Base-by-base conservation (phyloP, 2,113 vertebrate genomes). In the Formicarius rufipectus region DNA sequence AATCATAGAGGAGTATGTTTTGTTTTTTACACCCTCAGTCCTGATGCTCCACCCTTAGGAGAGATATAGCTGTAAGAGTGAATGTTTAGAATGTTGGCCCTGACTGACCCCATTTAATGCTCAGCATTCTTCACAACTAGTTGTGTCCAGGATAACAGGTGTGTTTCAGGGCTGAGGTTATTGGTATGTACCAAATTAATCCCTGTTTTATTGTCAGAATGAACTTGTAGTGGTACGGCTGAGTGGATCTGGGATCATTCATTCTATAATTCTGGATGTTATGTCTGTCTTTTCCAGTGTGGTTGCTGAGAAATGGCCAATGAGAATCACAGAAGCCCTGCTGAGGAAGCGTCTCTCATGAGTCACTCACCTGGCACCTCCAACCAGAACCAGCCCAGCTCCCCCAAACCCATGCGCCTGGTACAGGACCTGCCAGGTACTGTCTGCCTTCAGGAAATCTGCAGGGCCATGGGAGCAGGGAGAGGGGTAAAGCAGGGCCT, bases 401-500 rank as follows among this genome's bases (percentile, higher is more conserved):
- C 99, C 95, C 99, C 99, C 59, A 99, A 98, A 95, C 98, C 98
- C 53, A 90, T 98, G 90, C 99, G 99, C 96, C 97, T 98, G 94
- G 97, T 98, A 44, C 99, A 99, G 96, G 99, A 99, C 94, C 98
- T 99, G 72, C 99, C 99, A 99, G 99, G 99, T 99, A 98, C 87
- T 2, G 0, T 0, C 37, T 50, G 50, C 50, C 25, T 11, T 28
- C 0, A 2, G n/a, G 62, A 12, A 20, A 60, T 73, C 30, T 33
- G 53, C 25, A 6, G 71, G 39, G 44, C 62, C 8, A 20, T 30
- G 59, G 23, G 4, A 39, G 50, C 16, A 1, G n/a, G 73, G 60
- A 27, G 45, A 25, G 31, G 72, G 40, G 5, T 23, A 35, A 14
- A 42, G 42, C 0, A 0, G 19, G 56, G 30, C 35, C 6, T 8